A percentile compares a stretch with the other conserved stretches of the same genome.
These are phyloP conservation scores for Drosophila yakuba DNA, from an alignment of 1,140 invertebrate species.

Conservation along the genomic window DNA sequence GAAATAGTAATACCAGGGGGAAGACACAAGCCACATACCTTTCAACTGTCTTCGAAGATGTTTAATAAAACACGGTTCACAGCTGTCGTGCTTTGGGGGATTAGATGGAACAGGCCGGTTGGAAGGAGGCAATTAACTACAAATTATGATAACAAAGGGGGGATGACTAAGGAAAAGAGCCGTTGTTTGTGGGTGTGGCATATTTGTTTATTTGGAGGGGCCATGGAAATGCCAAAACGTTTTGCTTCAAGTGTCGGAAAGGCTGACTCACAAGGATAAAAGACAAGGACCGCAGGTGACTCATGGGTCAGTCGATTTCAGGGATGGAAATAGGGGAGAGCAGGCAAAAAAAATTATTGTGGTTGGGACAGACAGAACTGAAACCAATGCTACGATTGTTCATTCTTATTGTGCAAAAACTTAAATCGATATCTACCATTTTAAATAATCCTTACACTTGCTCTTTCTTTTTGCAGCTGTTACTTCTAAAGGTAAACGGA, in stretches of 20 bases:
- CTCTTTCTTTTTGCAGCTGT: conserved; percentile 38
- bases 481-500: conserved; percentile 53
- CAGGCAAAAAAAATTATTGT: background rate
- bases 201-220: conserved; percentile 23
- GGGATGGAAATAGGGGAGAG: background rate
- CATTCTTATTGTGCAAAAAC: background rate
- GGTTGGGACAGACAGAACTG: background rate
- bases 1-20: conserved; percentile 2
- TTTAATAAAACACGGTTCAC: conserved; percentile 59
- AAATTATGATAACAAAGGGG: conserved; percentile 65
- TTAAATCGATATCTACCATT: background rate
- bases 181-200: conserved; percentile 10
- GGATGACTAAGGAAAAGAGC: conserved; percentile 26
- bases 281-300: conserved; percentile 35
- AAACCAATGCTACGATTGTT: background rate
- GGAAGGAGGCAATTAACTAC: conserved; percentile 59
- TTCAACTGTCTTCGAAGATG: conserved; percentile 40
- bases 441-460: background rate
- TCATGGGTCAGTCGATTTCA: conserved; percentile 26
- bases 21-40: conserved; percentile 1
- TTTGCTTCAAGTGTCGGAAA: conserved; percentile 12
- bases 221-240: conserved; percentile 32
- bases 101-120: conserved; percentile 8
- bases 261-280: conserved; percentile 35
- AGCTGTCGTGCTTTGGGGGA: conserved; percentile 40